Evolutionary conservation across 2,888 invertebrate species (phyloP), one percentile per base, ranked within the genome.

Genomic region (Coronaproctus castanopsis): DNA sequence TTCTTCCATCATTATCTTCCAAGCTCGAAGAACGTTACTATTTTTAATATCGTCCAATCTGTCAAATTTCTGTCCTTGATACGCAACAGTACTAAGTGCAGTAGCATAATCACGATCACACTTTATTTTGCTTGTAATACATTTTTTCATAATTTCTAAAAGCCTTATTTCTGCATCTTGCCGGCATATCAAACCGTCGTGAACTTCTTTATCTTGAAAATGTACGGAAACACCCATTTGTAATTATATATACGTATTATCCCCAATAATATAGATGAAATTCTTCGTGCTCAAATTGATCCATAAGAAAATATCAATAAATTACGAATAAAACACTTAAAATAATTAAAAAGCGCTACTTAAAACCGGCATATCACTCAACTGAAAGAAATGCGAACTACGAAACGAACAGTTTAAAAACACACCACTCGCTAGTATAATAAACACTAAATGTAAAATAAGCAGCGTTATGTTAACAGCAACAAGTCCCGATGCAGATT

Each of bases 121-220:
- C 73, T 91, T 89, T 71, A 91, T 84, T 75, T 92, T 87, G 65
- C 83, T 80, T 65, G 82, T 79, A 60, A 95, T 78, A 68, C 90
- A 89, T 63, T 90, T 77, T 69, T 87, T 85, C 83, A 95, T 90
- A 64, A 84, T 84, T 70, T 95, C 95, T 77, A 95, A 79, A 55
- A 95, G 81, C 65, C 89, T 80, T 61, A 95, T 78, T 74, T 95
- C 95, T 21, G 90, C 88, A 71, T 95, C 93, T 74, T 93, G 92
- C 59, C 93, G 80, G 62, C 82, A 81, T 66, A 93, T 77, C 67
- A 95, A 77, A 64, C 91, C 91, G 74, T 92, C 92, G 72, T 93
- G 93, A 68, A 91, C 88, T 66, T 82, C 81, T 69, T 87, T 84
- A 52, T 62, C 62, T 20, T 55, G 36, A 3, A 23, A 52, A 21